Evolutionary conservation across 92 coral and sea anemone genomes (phyloP).

Genomic region (Epizoanthus stellaris): DNA sequence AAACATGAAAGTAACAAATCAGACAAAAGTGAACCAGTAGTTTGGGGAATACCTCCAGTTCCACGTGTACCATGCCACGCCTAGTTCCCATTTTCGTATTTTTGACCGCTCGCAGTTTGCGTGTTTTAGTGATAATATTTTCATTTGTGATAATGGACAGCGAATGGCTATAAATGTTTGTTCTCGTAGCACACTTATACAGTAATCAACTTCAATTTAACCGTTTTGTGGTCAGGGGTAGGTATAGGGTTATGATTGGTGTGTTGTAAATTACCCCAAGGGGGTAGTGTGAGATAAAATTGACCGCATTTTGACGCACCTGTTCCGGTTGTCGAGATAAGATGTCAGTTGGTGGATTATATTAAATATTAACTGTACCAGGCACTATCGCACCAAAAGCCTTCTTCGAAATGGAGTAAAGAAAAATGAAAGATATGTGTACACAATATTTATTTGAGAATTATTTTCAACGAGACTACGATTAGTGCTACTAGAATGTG

Average conservation of each 20-base stretch:
- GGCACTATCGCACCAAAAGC: too few relatives aligned
- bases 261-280: not conserved
- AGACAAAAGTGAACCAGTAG: too few relatives aligned
- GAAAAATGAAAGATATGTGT: too few relatives aligned
- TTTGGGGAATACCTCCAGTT: too few relatives aligned
- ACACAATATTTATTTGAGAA: too few relatives aligned
- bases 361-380: not conserved
- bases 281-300: slow-evolving; percentile 13
- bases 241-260: not conserved
- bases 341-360: not conserved
- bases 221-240: not conserved
- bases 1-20: not conserved
- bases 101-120: not conserved
- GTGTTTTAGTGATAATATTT: not conserved
- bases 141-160: not conserved
- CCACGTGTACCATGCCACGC: too few relatives aligned
- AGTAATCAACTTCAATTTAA: not conserved
- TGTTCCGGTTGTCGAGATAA: not conserved
- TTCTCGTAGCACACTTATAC: not conserved
- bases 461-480: too few relatives aligned
- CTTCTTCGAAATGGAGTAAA: too few relatives aligned
- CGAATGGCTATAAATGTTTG: not conserved
- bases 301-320: slow-evolving; percentile 11
- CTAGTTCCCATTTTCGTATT: not conserved
- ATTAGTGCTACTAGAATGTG: too few relatives aligned